Percentiles rank a stretch among this genome's conserved stretches.
Conservation (phyloP, 2,888 invertebrate genomes). For the Himalopsyche anomala region DNA sequence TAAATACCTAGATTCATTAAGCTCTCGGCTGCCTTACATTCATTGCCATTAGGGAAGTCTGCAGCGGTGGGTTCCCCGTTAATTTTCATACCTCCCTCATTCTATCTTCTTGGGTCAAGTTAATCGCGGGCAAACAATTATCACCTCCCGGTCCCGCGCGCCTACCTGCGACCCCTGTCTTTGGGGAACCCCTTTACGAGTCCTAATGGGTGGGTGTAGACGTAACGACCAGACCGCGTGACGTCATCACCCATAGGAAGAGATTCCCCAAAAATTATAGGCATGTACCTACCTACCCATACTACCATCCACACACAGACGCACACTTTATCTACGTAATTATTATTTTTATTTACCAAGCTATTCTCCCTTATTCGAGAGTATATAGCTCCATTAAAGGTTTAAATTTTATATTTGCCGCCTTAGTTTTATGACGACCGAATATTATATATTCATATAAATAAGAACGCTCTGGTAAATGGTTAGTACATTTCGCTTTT, state of each 20-base stretch:
- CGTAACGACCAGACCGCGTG: constrained; percentile 62
- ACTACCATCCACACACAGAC: constrained; percentile 15
- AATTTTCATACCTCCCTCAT: constrained; percentile 44
- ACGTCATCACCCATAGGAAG: constrained; percentile 62
- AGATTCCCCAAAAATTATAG: constrained; percentile 63
- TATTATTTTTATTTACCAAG: too few species aligned
- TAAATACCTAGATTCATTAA: too few species aligned
- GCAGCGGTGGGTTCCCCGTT: constrained; percentile 24
- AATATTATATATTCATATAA: too few species aligned
- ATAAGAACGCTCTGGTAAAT: too few species aligned
- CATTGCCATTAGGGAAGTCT: background rate
- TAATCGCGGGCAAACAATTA: constrained; percentile 59
- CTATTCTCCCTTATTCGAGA: too few species aligned
- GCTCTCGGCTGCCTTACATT: background rate
- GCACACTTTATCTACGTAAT: too few species aligned
- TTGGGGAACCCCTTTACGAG: constrained; percentile 57
- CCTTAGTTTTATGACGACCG: too few species aligned
- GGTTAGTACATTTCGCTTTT: too few species aligned
- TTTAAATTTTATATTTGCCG: too few species aligned
- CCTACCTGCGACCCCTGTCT: constrained; percentile 51
- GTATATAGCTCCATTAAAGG: too few species aligned
- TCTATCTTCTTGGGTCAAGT: constrained; percentile 57
- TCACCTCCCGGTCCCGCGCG: constrained; percentile 46
- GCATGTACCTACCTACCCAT: background rate
- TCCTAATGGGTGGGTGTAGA: constrained; percentile 52